Evolutionary conservation across 2,888 invertebrate genomes (phyloP), one percentile per base, ranked within the genome.

Genomic region (Ceramica pisi): DNA sequence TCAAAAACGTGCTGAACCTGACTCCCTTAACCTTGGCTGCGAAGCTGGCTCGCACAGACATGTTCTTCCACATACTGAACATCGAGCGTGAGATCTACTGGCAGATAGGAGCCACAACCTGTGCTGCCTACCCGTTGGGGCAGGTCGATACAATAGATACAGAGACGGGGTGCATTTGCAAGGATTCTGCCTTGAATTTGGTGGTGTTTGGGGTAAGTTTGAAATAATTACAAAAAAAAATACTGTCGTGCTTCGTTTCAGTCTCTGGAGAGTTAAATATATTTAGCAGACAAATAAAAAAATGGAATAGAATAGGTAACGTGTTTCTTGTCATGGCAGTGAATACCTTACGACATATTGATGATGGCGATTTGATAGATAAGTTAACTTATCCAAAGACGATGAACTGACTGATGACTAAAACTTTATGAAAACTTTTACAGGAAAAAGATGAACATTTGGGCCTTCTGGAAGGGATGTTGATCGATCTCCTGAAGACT

Each of bases 11-110:
- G 2, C 97, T 98, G 86, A 98, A 98, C 87, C 94, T 99, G 69
- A 99, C 99, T 1, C 99, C 99, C 0, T 92, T 99, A 64, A 99
- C 99, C 0, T 92, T 99, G 84, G 98, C 99, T 0, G 99, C 99
- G 0, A 99, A 98, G 92, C 94, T 99, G 83, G 99, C 99, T 0
- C 97, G 98, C 60, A 98, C 98, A 26, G 99, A 99, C 92, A 98
- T 99, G 97, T 99, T 99, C 94, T 99, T 99, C 90, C 99, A 99
- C 89, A 99, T 99, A 83, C 96, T 99, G 89, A 99, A 99, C 93
- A 98, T 99, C 77, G 99, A 99, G 91, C 95, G 99, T 44, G 99
- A 99, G 95, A 99, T 99, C 83, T 99, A 99, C 92, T 99, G 99
- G 99, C 99, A 99, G 92, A 98, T 99, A 83, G 99, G 99, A 0